A percentile compares a stretch with the other conserved stretches of the same genome.
These are phyloP conservation scores for Drosophila vallismaia DNA, from an alignment of 2,888 invertebrate species.

Conservation along the genomic window DNA sequence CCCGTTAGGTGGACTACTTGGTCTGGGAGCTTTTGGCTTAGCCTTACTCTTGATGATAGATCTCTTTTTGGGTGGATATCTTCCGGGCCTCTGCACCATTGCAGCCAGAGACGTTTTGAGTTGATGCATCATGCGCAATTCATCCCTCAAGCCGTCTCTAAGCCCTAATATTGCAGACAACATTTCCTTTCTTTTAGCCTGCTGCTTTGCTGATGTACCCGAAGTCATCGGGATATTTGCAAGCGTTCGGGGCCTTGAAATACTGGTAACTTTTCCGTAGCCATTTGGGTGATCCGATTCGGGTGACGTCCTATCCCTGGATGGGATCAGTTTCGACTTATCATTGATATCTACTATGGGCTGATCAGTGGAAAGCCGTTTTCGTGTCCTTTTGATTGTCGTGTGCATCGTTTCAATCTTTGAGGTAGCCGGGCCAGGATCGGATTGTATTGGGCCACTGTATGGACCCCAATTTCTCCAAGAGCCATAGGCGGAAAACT, in stretches of 20 bases:
- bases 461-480: neutral
- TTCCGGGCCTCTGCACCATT: neutral
- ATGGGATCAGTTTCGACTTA: no score
- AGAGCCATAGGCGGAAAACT: neutral
- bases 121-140: neutral
- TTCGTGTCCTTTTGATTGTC: neutral
- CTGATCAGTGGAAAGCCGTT: neutral
- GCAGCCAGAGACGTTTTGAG: neutral
- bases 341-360: no score
- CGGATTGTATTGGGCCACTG: neutral
- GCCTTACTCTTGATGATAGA: neutral
- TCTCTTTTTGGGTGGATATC: neutral
- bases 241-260: no score
- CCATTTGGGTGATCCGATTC: no score
- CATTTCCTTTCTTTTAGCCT: neutral
- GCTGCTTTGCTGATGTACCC: neutral
- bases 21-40: neutral
- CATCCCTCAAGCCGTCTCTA: neutral
- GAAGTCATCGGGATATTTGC: neutral
- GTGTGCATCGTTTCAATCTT: neutral
- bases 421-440: neutral
- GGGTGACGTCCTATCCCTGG: no score
- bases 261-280: no score
- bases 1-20: neutral
- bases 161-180: neutral